Base-by-base conservation (phyloP, 2,113 vertebrate genomes). In the Recurvirostra avosetta region DNA sequence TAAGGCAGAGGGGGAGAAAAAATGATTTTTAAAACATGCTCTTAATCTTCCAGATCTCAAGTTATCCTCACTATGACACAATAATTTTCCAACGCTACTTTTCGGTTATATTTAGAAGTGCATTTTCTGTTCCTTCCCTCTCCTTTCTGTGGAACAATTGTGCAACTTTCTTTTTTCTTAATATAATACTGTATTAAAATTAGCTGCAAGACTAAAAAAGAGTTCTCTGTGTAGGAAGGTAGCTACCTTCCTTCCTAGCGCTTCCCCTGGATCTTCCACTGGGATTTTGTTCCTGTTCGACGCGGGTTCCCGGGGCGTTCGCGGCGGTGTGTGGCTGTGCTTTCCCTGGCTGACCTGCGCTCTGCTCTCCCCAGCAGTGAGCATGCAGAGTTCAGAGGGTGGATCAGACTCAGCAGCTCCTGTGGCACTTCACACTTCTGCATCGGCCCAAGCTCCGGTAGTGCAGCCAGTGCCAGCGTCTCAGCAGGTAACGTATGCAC, bases 321-420 rank as follows among this genome's bases (percentile, higher is more conserved):
- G 32, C 38, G 20, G 45, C 2, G 67, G 11, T 40, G 62, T 3
- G 19, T 47, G 27, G 50, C 84, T 29, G 40, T 32, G 68, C 61
- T 34, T 49, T 27, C 30, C 65, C 82, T 55, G 38, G 16, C 79
- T 88, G 26, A 70, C 50, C 36, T 96, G 30, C 67, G 75, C 83
- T 92, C 56, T 18, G 29, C 75, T 94, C 90, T 96, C 53, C 90
- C 92, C 61, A 99, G 99, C 98, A 93, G 97, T 50, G 97, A 99
- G 98, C 97, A 99, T 99, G 99, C 99, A 99, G 98, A 99, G 98
- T 96, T 98, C 99, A 5, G 99, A 99, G 97, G 98, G 98, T 68
- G 98, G 98, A 91, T 98, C 99, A 32, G 99, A 99, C 76, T 95
- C 99, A 14, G 97, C 99, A 9, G 97, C 99, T 76, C 98, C 99